A percentile compares a stretch with the other conserved stretches of the same genome.
phyloP scores from a whole-genome alignment of 2,797 vertebrate species.

The Sebastes alutus region DNA sequence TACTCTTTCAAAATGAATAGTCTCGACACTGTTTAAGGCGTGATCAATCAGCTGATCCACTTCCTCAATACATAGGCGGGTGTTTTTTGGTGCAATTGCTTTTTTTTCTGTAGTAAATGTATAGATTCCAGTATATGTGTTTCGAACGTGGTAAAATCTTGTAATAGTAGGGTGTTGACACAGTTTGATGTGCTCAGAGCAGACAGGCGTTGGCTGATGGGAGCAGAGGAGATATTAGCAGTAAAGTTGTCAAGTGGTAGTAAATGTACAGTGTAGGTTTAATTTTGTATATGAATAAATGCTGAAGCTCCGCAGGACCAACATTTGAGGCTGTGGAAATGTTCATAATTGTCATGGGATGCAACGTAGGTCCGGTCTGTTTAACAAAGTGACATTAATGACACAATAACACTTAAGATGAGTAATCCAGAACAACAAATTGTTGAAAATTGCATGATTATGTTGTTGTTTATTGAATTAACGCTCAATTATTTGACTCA shows the following conservation, averaged over 20 bases:
- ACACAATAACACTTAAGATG: background rate
- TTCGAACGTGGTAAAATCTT: background rate
- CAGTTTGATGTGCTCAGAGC: background rate
- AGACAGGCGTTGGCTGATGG: background rate
- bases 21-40: background rate
- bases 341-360: background rate
- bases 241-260: background rate
- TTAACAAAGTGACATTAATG: background rate
- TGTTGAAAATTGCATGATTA: background rate
- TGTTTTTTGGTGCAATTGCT: background rate
- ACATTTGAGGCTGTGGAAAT: background rate
- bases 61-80: background rate
- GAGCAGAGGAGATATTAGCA: background rate
- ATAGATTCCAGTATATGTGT: background rate
- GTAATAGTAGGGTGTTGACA: background rate
- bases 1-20: background rate
- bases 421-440: background rate
- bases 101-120: background rate
- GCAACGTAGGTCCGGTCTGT: too few species aligned
- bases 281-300: background rate
- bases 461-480: background rate
- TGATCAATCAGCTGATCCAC: background rate
- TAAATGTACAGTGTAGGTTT: background rate
- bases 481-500: background rate
- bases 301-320: background rate